Base-by-base conservation (phyloP, 2,113 vertebrate species). In the Verasper variegatus region DNA sequence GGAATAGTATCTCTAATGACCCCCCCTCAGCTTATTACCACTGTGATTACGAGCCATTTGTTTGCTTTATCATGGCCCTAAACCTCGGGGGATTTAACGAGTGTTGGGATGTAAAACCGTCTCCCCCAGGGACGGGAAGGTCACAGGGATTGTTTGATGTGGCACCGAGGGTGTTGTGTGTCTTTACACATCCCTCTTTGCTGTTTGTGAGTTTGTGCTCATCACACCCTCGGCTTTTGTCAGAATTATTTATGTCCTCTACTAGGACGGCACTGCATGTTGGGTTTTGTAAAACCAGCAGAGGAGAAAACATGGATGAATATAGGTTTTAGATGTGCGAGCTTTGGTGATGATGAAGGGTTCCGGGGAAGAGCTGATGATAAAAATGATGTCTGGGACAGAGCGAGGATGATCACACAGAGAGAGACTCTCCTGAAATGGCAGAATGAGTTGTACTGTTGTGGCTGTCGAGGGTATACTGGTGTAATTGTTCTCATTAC, bases 21-120 rank as follows among this genome's bases (percentile, higher is more conserved):
- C 85, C 75, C 84, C 80, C 78, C 54, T 13, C 83, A 76, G 70
- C 86, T 88, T 91, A 91, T 91, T 93, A 92, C 86, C 27, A 60
- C 82, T 73, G 86, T 88, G 87, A 93, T 92, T 92, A 93, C 37
- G 80, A 89, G 90, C 91, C 84, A 90, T 92, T 92, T 92, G 91
- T 93, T 93, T 91, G 81, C 90, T 92, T 93, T 92, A 93, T 92
- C 87, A 85, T 85, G 82, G 90, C 80, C 71, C 71, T 86, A 83
- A 90, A 89, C 86, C 89, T 79, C 74, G 79, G 75, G 51, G 84
- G 86, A 82, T 85, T 87, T 90, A 91, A 91, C 87, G 89, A 92
- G 84, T 69, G 67, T 76, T 68, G 64, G 74, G 68, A 76, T 89
- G 89, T 85, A 90, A 87, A 91, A 82, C 68, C 42, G 76, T 85